Evolutionary conservation across 2,113 vertebrate species (phyloP).

Genomic region (Tapirus terrestris): DNA sequence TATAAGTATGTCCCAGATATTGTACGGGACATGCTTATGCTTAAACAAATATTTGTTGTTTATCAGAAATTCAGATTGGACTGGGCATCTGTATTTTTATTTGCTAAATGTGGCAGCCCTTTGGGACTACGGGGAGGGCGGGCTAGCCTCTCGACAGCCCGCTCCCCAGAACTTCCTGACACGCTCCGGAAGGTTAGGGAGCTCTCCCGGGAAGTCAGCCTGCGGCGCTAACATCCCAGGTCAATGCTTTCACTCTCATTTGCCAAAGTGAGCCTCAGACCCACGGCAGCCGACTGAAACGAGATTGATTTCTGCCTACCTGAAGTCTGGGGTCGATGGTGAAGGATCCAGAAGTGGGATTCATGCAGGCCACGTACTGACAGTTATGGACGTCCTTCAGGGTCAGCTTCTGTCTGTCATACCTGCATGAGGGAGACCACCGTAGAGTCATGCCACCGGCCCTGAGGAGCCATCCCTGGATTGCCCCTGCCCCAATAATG

Average conservation of each 20-base stretch:
- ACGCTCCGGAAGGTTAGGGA: rapidly evolving
- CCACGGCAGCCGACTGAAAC: rapidly evolving
- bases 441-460: rapidly evolving
- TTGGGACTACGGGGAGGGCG: neutral
- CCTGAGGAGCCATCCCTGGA: rapidly evolving
- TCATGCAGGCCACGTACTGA: constrained; percentile 90
- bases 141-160: rapidly evolving
- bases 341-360: constrained; percentile 86
- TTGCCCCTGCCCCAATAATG: rapidly evolving
- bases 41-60: neutral
- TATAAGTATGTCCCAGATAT: rapidly evolving
- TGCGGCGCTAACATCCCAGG: rapidly evolving
- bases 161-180: neutral
- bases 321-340: constrained; percentile 88
- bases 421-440: constrained; percentile 69
- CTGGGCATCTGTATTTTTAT: neutral
- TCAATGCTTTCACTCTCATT: rapidly evolving
- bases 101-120: neutral
- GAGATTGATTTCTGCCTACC: neutral
- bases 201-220: neutral
- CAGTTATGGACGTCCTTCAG: constrained; percentile 87
- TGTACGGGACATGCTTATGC: rapidly evolving
- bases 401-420: constrained; percentile 86
- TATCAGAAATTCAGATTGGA: neutral
- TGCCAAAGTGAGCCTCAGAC: rapidly evolving